phyloP scores from a whole-genome alignment of 2,797 vertebrate genomes.

The Chrosomus eos region DNA sequence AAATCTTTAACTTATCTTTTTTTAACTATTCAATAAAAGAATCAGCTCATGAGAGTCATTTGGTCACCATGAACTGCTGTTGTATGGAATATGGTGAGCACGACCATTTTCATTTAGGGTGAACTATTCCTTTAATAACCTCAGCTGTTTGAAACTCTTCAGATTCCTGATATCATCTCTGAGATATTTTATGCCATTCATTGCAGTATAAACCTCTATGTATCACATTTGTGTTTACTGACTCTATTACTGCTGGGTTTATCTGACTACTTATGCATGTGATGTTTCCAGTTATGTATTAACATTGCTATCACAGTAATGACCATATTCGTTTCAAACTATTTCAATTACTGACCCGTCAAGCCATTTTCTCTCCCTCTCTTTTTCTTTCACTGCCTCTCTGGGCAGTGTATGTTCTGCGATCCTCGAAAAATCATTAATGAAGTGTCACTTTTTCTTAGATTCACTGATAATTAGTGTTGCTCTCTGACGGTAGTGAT shows the following conservation, averaged over 20 bases:
- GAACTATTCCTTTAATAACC: conserved; percentile 35
- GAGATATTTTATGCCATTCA: not conserved
- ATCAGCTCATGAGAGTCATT: not conserved
- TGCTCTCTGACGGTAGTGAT: conserved; percentile 15
- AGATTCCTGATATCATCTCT: not conserved
- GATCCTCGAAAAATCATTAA: conserved; percentile 31
- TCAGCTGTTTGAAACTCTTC: not conserved
- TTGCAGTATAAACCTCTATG: conserved; percentile 21
- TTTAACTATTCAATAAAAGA: not conserved
- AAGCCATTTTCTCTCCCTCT: conserved; percentile 13
- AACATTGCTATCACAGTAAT: conserved; percentile 66
- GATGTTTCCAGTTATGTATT: conserved; percentile 15
- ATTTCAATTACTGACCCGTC: conserved; percentile 51
- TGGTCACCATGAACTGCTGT: not conserved
- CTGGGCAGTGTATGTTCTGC: not conserved
- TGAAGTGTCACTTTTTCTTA: conserved; percentile 40
- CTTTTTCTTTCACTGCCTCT: not conserved
- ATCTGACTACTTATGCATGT: conserved; percentile 11
- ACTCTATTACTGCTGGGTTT: conserved; percentile 14
- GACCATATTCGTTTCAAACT: conserved; percentile 73
- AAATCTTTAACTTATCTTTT: not conserved
- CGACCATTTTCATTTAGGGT: not conserved
- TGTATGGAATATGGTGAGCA: not conserved
- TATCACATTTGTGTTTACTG: conserved; percentile 17
- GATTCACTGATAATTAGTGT: conserved; percentile 31